Evolutionary conservation across 2,888 invertebrate species (phyloP).

Genomic region (Scaptomyza parva): DNA sequence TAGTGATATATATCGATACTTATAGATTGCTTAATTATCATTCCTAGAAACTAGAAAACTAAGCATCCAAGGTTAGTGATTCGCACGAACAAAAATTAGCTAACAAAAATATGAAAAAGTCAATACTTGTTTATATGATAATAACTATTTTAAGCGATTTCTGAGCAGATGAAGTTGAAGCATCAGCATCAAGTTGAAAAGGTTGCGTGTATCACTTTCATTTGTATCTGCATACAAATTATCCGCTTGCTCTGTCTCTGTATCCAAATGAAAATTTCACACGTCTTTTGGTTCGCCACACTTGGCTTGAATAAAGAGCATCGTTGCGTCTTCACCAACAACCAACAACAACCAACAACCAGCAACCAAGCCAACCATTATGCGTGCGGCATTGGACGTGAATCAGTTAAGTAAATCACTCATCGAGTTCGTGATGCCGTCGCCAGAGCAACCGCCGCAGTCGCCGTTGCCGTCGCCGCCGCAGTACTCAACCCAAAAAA

Average conservation of each 20-base stretch:
- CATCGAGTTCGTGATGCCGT: conserved; percentile 50
- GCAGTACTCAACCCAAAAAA: conserved; percentile 6
- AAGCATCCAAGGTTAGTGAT: no score
- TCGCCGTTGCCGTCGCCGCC: conserved; percentile 12
- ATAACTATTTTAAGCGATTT: no score
- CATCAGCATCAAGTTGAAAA: no score
- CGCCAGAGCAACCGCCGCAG: conserved; percentile 11
- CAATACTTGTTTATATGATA: no score
- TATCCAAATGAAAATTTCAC: conserved; percentile 2
- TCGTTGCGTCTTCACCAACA: conserved; percentile 17
- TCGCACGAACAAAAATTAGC: no score
- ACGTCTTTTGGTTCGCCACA: conserved; percentile 7
- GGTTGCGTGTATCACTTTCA: no score
- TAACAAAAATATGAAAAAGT: no score
- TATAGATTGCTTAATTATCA: no score
- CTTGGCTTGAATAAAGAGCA: conserved; percentile 1
- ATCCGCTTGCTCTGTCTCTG: not conserved
- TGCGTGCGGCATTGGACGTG: conserved; percentile 56
- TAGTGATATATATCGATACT: no score
- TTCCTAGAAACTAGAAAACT: no score
- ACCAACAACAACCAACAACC: no score
- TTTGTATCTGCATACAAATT: not conserved
- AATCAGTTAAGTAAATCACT: conserved; percentile 65
- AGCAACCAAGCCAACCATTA: conserved; percentile 45
- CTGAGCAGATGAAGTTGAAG: no score